A percentile compares a stretch with the other conserved stretches of the same genome.
Conservation (phyloP, 2,113 vertebrate genomes). For the Laticauda colubrina region DNA sequence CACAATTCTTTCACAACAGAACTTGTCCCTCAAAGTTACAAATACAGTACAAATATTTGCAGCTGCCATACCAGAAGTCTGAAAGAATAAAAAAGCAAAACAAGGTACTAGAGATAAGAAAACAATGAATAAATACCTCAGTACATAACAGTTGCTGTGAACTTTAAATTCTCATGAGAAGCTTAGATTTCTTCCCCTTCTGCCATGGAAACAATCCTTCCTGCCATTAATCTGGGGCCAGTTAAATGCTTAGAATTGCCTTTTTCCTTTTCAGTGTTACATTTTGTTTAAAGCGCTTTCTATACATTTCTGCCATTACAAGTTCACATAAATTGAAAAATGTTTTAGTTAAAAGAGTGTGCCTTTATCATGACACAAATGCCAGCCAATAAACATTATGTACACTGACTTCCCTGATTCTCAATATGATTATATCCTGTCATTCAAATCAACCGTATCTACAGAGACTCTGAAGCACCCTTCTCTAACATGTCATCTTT, state of each 20-base stretch:
- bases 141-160: neutral
- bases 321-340: neutral
- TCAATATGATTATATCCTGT: neutral
- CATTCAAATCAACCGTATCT: neutral
- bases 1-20: neutral
- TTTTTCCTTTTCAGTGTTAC: neutral
- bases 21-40: neutral
- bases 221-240: neutral
- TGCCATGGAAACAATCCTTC: neutral
- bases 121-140: neutral
- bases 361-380: neutral
- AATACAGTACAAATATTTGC: neutral
- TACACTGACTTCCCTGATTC: neutral
- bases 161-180: neutral
- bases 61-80: neutral
- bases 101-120: neutral
- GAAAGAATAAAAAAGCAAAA: neutral
- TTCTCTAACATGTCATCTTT: neutral
- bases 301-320: neutral
- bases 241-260: neutral
- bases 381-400: neutral
- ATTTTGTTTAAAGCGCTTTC: neutral
- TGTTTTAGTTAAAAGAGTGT: too few relatives aligned
- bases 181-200: neutral
- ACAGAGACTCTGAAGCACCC: neutral